A percentile compares a stretch with the other conserved stretches of the same genome.
Conservation (phyloP, 2,113 vertebrate species). For the Dicrurus megarhynchus region DNA sequence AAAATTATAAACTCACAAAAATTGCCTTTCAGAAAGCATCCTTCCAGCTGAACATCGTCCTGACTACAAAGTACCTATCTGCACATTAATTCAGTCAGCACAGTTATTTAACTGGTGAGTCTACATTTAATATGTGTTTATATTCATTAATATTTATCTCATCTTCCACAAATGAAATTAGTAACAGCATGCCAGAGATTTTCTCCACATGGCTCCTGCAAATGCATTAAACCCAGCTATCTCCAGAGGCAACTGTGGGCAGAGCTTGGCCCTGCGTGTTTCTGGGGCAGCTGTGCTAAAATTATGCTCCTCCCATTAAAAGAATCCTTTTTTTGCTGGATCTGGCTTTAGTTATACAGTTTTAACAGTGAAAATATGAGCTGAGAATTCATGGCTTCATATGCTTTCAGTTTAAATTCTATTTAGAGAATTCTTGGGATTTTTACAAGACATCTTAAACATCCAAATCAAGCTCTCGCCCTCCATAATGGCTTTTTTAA, state of each 20-base stretch:
- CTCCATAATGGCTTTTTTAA: neutral
- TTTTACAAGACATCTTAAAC: neutral
- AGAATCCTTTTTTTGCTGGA: neutral
- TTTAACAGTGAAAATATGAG: neutral
- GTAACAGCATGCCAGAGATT: neutral
- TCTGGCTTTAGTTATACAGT: neutral
- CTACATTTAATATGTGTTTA: conserved; percentile 2
- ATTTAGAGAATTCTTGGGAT: neutral
- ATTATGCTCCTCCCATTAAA: neutral
- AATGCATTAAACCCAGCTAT: neutral
- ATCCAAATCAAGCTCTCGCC: neutral
- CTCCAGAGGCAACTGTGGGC: neutral
- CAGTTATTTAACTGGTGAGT: neutral
- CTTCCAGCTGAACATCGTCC: neutral
- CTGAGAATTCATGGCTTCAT: neutral
- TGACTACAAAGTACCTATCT: neutral
- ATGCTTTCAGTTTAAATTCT: neutral
- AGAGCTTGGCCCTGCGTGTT: neutral
- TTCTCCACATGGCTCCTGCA: neutral
- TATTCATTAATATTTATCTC: conserved; percentile 13
- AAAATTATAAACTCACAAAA: neutral
- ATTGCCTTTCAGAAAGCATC: neutral
- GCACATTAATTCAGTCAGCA: neutral
- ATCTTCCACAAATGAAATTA: conserved; percentile 16
- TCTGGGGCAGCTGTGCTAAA: conserved; percentile 14